phyloP scores from a whole-genome alignment of 2,888 invertebrate species.

The Caradrina clavipalpis region DNA sequence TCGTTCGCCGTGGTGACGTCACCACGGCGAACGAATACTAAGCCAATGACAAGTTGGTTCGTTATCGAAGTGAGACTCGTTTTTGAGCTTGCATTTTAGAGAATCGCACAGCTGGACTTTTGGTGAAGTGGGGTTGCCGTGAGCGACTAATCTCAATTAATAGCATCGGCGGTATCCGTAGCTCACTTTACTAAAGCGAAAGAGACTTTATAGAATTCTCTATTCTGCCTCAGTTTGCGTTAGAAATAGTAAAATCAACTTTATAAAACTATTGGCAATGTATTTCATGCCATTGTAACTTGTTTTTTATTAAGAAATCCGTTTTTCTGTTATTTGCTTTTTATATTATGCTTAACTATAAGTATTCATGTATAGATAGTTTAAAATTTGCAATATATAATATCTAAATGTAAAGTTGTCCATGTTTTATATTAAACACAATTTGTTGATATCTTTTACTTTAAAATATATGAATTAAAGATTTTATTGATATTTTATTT shows the following conservation, averaged over 20 bases:
- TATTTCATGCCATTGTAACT: constrained; percentile 30
- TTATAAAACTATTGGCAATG: constrained; percentile 19
- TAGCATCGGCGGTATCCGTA: too few relatives aligned
- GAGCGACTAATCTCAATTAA: too few relatives aligned
- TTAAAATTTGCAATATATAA: constrained; percentile 48
- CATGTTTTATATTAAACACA: constrained; percentile 59
- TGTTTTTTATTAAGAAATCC: constrained; percentile 20
- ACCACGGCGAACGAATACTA: too few relatives aligned
- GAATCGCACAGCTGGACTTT: too few relatives aligned
- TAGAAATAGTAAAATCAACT: not conserved
- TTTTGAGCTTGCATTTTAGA: too few relatives aligned
- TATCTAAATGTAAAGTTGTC: constrained; percentile 47
- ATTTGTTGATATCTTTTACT: constrained; percentile 54
- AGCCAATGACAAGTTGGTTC: too few relatives aligned
- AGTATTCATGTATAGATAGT: constrained; percentile 54
- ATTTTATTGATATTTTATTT: constrained; percentile 45
- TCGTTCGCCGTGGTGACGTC: too few relatives aligned
- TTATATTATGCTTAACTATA: constrained; percentile 47
- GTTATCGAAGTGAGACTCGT: too few relatives aligned
- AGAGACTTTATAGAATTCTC: too few relatives aligned
- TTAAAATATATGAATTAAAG: constrained; percentile 53
- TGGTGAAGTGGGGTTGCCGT: too few relatives aligned
- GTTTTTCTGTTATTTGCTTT: constrained; percentile 41
- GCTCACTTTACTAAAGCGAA: too few relatives aligned
- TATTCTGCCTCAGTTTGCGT: not conserved